Evolutionary conservation across 2,113 vertebrate species (phyloP), one percentile per base, ranked within the genome.

Genomic region (Xiphorhynchus elegans): DNA sequence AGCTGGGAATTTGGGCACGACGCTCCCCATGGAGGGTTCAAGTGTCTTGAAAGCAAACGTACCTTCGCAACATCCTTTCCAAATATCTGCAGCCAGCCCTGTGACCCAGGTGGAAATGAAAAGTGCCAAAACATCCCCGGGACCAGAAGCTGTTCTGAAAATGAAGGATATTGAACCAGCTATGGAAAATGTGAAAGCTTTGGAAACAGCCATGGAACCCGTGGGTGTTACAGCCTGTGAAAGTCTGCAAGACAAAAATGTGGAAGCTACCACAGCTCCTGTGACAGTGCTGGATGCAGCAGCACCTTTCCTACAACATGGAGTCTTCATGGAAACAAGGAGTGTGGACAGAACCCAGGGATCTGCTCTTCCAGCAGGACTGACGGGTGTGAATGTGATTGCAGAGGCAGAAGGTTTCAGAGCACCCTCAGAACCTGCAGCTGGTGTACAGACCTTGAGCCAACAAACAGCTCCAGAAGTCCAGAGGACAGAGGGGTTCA

Each of bases 71-170:
- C 89, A 76, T 85, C 21, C 87, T 76, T 60, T 35, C 20, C 14
- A 83, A 68, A 3, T 79, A 15, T 4, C 90, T 82, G 15, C 92
- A 75, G 40, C 2, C 1, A 60, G 49, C 33, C 28, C 73, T 75
- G 47, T 68, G 35, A 75, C 44, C 49, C 81, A 72, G 0, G 0
- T 63, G 44, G 93, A 95, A 82, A 24, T 60, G 14, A 9, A 39
- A 93, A 91, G 87, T 92, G 84, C 93, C 77, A 53, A 82, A 89
- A 87, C 67, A 62, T 40, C 55, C 9, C 40, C 18, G 2, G 94
- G 20, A 52, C 19, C 70, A 60, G 94, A 19, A 74, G 24, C 69
- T 75, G 24, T 64, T 67, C 10, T 58, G 63, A 0, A 77, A 73
- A 26, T 47, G 16, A 83, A 77, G 64, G 86, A 40, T 87, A 23